These are phyloP conservation scores for Anolis carolinensis DNA, from an alignment of 2,113 vertebrate genomes.

Conservation along the genomic window DNA sequence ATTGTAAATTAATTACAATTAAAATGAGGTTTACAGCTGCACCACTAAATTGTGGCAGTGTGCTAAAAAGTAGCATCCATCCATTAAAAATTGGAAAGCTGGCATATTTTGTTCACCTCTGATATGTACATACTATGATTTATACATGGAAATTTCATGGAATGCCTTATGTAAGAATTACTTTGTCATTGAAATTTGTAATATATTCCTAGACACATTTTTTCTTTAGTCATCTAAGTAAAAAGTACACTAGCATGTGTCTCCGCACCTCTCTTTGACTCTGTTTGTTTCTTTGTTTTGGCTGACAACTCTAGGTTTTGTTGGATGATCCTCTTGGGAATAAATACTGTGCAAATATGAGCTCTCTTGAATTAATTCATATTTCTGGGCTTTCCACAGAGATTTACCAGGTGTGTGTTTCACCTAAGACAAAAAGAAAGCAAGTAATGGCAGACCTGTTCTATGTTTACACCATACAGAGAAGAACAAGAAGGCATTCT, in stretches of 20 bases:
- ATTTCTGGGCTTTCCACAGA: not conserved
- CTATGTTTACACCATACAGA: conserved; percentile 15
- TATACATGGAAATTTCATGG: not conserved
- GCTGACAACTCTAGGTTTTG: not conserved
- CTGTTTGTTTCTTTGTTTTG: not conserved
- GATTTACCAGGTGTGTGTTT: not conserved
- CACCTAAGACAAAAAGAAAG: conserved; percentile 7
- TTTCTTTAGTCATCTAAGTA: not conserved
- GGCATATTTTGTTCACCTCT: too few species aligned
- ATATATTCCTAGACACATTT: not conserved
- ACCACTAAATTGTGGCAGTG: too few species aligned
- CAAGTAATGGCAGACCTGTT: not conserved
- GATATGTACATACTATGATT: too few species aligned
- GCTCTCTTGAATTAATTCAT: conserved; percentile 7
- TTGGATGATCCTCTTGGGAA: not conserved
- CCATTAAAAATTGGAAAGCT: too few species aligned
- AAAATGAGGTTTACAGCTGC: too few species aligned
- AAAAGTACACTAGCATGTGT: not conserved
- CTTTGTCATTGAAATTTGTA: not conserved
- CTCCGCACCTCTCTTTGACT: not conserved
- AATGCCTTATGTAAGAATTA: not conserved
- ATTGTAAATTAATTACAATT: too few species aligned
- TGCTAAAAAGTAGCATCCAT: too few species aligned
- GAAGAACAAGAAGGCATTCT: not conserved
- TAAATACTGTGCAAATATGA: not conserved